Evolutionary conservation across 2,888 invertebrate species (phyloP).

Genomic region (Cryptocephalus primarius): DNA sequence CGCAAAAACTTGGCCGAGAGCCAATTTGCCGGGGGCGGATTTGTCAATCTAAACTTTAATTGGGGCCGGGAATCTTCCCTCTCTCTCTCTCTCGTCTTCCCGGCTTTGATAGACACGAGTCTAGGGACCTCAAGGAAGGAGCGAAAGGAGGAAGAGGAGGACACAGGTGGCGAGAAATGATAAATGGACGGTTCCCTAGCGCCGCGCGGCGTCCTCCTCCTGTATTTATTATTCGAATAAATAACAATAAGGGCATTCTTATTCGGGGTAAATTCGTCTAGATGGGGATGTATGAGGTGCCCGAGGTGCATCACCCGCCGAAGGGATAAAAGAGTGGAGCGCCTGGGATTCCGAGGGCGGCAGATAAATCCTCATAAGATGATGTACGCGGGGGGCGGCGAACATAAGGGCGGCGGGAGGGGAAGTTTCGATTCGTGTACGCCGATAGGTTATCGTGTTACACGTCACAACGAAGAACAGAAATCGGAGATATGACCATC

Average conservation of each 20-base stretch:
- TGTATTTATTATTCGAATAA: conserved; percentile 36
- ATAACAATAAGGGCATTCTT: conserved; percentile 34
- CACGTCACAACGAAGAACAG: too few species aligned
- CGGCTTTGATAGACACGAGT: too few species aligned
- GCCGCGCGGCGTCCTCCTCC: conserved; percentile 25
- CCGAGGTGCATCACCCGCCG: conserved; percentile 1
- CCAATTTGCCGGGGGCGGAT: too few species aligned
- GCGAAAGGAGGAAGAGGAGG: conserved; percentile 7
- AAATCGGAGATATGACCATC: too few species aligned
- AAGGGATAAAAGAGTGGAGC: conserved; percentile 2
- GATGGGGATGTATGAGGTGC: too few species aligned
- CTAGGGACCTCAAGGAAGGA: conserved; percentile 5
- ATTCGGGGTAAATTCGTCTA: conserved; percentile 17
- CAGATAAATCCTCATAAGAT: too few species aligned
- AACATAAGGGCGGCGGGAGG: not conserved
- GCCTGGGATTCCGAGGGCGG: too few species aligned
- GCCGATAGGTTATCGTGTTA: too few species aligned
- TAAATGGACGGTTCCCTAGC: conserved; percentile 21
- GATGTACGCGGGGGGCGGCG: not conserved
- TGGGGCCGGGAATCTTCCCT: too few species aligned
- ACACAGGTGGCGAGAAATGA: conserved; percentile 27
- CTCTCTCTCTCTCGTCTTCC: too few species aligned
- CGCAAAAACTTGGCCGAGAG: too few species aligned
- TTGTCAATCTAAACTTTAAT: too few species aligned
- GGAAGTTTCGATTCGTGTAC: not conserved